Conservation (phyloP, 2,797 vertebrate genomes). For the Melanogrammus aeglefinus region DNA sequence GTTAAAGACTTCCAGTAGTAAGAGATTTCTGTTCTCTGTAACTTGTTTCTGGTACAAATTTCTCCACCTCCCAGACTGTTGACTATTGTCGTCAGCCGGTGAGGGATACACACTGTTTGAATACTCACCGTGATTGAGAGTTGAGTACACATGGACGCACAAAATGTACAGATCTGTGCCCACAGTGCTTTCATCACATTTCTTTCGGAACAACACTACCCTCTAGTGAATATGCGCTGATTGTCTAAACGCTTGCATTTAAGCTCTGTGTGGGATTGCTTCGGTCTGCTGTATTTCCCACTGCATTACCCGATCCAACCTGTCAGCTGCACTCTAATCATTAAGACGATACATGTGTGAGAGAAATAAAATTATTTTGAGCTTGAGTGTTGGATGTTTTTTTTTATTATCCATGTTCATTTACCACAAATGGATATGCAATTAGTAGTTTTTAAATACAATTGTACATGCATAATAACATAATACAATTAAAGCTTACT, state of each 20-base stretch:
- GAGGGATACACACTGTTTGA: conserved; percentile 48
- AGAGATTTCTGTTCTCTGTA: conserved; percentile 91
- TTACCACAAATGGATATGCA: background rate
- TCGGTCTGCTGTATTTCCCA: conserved; percentile 76
- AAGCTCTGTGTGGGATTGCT: conserved; percentile 72
- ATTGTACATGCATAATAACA: background rate
- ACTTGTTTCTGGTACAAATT: conserved; percentile 72
- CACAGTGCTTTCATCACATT: conserved; percentile 23
- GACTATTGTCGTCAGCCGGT: conserved; percentile 72
- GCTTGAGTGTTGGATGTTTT: conserved; percentile 70
- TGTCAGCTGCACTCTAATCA: conserved; percentile 80
- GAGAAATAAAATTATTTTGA: conserved; percentile 96
- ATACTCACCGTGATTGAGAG: conserved; percentile 51
- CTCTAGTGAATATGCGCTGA: conserved; percentile 53
- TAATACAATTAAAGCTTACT: no score
- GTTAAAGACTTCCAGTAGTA: conserved; percentile 79
- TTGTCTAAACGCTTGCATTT: conserved; percentile 66
- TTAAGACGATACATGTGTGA: conserved; percentile 78
- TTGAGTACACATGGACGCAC: conserved; percentile 25
- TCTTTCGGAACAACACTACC: conserved; percentile 49
- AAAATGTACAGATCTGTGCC: conserved; percentile 19
- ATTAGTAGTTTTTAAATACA: background rate
- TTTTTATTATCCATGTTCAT: conserved; percentile 15
- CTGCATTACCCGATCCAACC: conserved; percentile 72
- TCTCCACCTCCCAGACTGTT: conserved; percentile 71